Conservation (phyloP, 2,888 invertebrate genomes). For the Eueremaeus valkanovi region DNA sequence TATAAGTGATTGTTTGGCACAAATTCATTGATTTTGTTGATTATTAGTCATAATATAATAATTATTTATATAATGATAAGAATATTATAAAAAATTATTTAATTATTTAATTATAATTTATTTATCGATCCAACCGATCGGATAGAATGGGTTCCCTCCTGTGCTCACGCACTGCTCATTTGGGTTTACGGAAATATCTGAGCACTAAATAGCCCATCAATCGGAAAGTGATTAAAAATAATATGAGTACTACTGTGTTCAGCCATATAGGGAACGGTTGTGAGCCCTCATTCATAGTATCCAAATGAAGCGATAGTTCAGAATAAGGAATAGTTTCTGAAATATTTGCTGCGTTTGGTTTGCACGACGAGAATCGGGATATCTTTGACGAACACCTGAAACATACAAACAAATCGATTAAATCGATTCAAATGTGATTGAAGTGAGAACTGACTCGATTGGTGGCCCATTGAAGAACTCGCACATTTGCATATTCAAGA, state of each 20-base stretch:
- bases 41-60: too few relatives aligned
- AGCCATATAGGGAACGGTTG: slow-evolving; percentile 64
- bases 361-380: slow-evolving; percentile 27
- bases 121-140: too few relatives aligned
- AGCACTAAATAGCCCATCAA: slow-evolving; percentile 68
- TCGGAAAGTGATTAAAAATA: slow-evolving; percentile 67
- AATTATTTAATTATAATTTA: background rate
- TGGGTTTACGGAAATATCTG: slow-evolving; percentile 55
- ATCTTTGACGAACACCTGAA: slow-evolving; percentile 34
- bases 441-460: slow-evolving; percentile 59
- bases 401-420: background rate
- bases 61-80: background rate
- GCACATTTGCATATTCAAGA: slow-evolving; percentile 73
- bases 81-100: background rate
- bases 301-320: slow-evolving; percentile 36
- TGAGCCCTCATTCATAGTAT: slow-evolving; percentile 36
- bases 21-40: too few relatives aligned
- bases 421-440: background rate
- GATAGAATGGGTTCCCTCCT: too few relatives aligned
- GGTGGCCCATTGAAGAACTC: slow-evolving; percentile 68
- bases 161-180: too few relatives aligned
- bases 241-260: slow-evolving; percentile 66
- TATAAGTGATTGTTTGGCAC: slow-evolving; percentile 18
- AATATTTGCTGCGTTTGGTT: background rate
- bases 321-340: slow-evolving; percentile 24